Evolutionary conservation across 2,797 vertebrate genomes (phyloP).

Genomic region (Ptychadena robeensis): DNA sequence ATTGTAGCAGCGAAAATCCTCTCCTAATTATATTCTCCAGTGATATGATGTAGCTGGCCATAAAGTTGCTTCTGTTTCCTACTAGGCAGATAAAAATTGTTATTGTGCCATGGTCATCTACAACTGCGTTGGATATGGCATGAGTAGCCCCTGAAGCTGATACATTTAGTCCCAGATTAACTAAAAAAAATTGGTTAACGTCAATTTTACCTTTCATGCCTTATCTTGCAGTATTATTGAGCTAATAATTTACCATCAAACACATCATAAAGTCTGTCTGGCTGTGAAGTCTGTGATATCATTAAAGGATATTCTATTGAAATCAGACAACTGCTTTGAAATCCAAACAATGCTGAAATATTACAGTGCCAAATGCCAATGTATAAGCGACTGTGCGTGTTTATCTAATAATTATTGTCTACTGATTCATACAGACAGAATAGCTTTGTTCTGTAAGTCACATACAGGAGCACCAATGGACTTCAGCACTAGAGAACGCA

Average conservation of each 20-base stretch:
- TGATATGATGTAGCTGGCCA: background rate
- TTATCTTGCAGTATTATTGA: background rate
- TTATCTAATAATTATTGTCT: background rate
- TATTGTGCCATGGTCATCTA: background rate
- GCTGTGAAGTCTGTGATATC: background rate
- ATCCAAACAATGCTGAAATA: slow-evolving; percentile 5
- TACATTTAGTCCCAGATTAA: background rate
- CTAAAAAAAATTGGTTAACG: background rate
- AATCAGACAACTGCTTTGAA: slow-evolving; percentile 1
- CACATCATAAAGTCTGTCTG: background rate
- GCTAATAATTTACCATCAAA: background rate
- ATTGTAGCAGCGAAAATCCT: background rate
- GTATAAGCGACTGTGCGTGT: background rate
- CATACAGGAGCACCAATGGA: slow-evolving; percentile 16
- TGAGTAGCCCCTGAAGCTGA: background rate
- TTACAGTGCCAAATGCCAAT: background rate
- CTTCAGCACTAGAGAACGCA: slow-evolving; percentile 27
- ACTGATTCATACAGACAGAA: slow-evolving; percentile 15
- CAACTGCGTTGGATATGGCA: background rate
- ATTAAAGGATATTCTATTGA: background rate
- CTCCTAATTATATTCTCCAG: background rate
- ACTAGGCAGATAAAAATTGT: background rate
- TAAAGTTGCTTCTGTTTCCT: too few relatives aligned
- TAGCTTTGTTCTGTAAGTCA: slow-evolving; percentile 11
- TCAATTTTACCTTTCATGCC: background rate